phyloP scores from a whole-genome alignment of 2,888 invertebrate species.

The Tetragonula carbonaria region DNA sequence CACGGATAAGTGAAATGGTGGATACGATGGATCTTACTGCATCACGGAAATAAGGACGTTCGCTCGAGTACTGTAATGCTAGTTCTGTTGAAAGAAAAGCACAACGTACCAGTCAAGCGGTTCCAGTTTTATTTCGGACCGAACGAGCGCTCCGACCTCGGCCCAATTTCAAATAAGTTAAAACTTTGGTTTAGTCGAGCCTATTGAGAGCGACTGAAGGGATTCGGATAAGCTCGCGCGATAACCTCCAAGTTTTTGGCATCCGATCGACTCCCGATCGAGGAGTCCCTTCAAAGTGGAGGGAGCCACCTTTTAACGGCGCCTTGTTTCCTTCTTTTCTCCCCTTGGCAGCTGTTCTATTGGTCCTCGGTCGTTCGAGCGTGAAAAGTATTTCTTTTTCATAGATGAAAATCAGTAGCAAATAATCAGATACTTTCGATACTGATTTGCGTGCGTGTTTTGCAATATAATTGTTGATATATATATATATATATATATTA shows the following conservation, averaged over 20 bases:
- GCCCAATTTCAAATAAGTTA: slow-evolving; percentile 49
- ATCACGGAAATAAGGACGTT: neutral
- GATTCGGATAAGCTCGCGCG: slow-evolving; percentile 54
- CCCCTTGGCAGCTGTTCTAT: neutral
- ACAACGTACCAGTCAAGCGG: neutral
- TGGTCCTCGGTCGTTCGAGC: neutral
- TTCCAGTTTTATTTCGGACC: slow-evolving; percentile 28
- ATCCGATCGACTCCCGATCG: slow-evolving; percentile 30
- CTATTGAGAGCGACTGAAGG: slow-evolving; percentile 52
- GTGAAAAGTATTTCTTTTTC: too few species aligned
- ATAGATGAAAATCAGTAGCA: too few species aligned
- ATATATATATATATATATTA: too few species aligned
- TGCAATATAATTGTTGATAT: too few species aligned
- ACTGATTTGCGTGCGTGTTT: too few species aligned
- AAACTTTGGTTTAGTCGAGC: slow-evolving; percentile 24
- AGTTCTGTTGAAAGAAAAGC: slow-evolving; percentile 25
- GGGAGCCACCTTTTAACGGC: neutral
- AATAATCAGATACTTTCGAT: too few species aligned
- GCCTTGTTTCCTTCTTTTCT: slow-evolving; percentile 21
- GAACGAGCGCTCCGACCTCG: slow-evolving; percentile 41
- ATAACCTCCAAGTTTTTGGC: slow-evolving; percentile 39
- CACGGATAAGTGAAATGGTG: too few species aligned
- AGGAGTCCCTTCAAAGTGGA: slow-evolving; percentile 2
- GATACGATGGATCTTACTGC: too few species aligned
- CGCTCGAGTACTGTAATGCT: neutral